phyloP scores from a whole-genome alignment of 2,113 vertebrate genomes.

The Ctenodactylus gundi region DNA sequence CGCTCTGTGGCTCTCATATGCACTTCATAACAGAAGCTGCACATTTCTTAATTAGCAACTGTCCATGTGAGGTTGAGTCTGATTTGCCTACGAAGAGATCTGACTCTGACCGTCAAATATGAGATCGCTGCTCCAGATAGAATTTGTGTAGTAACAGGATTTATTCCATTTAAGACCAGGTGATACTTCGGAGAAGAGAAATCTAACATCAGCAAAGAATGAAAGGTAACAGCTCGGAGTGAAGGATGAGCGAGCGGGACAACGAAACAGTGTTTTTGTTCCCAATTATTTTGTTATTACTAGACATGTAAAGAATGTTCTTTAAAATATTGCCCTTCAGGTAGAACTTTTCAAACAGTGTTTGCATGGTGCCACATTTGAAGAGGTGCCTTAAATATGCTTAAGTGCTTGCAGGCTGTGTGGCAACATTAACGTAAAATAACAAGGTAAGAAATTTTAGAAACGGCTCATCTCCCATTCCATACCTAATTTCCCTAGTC shows the following conservation, averaged over 20 bases:
- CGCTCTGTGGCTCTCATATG: background rate
- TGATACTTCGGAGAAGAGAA: background rate
- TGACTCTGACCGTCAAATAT: background rate
- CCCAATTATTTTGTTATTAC: background rate
- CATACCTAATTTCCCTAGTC: background rate
- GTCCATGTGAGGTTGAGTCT: background rate
- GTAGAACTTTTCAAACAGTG: background rate
- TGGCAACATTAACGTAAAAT: background rate
- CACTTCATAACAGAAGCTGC: background rate
- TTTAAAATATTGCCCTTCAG: background rate
- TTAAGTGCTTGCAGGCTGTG: background rate
- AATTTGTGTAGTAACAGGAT: background rate
- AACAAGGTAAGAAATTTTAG: background rate
- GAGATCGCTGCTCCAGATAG: background rate
- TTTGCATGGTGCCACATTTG: background rate
- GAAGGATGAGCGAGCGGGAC: background rate
- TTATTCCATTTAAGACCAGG: background rate
- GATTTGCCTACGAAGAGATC: background rate
- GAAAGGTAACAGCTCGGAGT: background rate
- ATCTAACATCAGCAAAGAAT: background rate
- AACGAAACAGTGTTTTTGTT: background rate
- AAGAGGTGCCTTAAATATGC: background rate
- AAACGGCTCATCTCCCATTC: background rate
- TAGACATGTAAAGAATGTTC: background rate
- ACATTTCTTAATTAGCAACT: background rate